Evolutionary conservation across 2,797 vertebrate genomes (phyloP), one percentile per base, ranked within the genome.

Genomic region (Mus minutoides): DNA sequence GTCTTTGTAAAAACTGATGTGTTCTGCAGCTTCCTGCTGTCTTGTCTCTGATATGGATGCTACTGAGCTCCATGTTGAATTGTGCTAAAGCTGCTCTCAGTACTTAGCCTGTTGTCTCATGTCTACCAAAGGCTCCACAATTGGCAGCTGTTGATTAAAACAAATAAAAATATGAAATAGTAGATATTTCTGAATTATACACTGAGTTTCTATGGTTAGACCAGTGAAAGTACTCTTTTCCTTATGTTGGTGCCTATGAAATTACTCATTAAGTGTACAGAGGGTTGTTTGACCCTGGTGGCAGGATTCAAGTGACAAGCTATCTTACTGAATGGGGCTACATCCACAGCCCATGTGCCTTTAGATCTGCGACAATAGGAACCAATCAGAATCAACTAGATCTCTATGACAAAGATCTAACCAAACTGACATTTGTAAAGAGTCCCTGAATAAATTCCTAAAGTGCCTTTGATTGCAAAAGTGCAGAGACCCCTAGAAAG

Each of bases 141-240:
- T n/a, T 34, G 19, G 1, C 29, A 88, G 34, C 16, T 92, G 62
- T n/a, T 77, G 7, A 82, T 83, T 89, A 78, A 4, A 88, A 58
- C 31, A 86, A 77, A 75, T 67, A 49, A 69, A 87, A 56, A 52
- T 77, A 88, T 12, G 34, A 73, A 91, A 77, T 37, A 85, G 3
- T 34, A 2, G 62, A 58, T 82, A 52, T 94, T 86, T 58, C 78
- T 82, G 69, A 94, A 95, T 83, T 86, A 78, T 5, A 62, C 64
- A 58, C 43, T 92, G 85, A 82, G 13, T 85, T 46, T 9, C 17
- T 26, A 58, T 52, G 10, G 49, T 60, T 52, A 58, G n/a, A 79
- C 77, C 24, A 12, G 54, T 77, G 3, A 46, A 58, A 84, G 5
- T 90, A 34, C 7, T 52, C 46, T 9, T 52, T 46, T 49, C 31